These are phyloP conservation scores for Darevskia nairensis DNA, from an alignment of 2,797 vertebrate genomes.

Conservation along the genomic window DNA sequence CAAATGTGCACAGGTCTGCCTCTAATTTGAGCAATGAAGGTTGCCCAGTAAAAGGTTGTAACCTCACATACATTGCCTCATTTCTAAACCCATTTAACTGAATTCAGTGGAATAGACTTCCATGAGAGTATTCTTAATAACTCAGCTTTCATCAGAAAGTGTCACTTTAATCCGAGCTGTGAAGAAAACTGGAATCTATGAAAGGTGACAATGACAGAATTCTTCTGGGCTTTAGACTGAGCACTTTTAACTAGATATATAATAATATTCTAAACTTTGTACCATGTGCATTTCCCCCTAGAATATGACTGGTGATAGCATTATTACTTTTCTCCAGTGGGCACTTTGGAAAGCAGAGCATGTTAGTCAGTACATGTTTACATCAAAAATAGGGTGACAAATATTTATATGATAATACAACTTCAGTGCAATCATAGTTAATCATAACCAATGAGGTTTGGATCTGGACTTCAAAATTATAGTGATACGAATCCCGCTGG, in stretches of 20 bases:
- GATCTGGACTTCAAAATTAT: not conserved
- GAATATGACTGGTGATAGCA: not conserved
- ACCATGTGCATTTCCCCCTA: not conserved
- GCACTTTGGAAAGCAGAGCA: not conserved
- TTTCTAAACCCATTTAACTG: not conserved
- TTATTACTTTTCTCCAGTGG: not conserved
- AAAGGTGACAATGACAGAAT: constrained; percentile 1
- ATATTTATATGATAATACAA: not conserved
- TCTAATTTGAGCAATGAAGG: too few species aligned
- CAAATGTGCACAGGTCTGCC: not conserved
- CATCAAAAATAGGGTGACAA: constrained; percentile 8
- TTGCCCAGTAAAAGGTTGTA: not conserved
- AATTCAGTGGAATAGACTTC: not conserved
- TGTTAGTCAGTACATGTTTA: constrained; percentile 7
- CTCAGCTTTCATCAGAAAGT: not conserved
- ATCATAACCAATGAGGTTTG: not conserved
- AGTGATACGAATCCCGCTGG: not conserved
- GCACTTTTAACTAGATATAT: not conserved
- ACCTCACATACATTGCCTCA: not conserved
- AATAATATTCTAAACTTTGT: not conserved
- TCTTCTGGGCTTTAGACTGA: not conserved
- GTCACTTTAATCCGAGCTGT: constrained; percentile 4
- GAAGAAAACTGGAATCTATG: not conserved
- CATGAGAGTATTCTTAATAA: not conserved
- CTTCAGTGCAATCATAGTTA: not conserved